Evolutionary conservation across 2,797 vertebrate genomes (phyloP).

Genomic region (Thaleichthys pacificus): DNA sequence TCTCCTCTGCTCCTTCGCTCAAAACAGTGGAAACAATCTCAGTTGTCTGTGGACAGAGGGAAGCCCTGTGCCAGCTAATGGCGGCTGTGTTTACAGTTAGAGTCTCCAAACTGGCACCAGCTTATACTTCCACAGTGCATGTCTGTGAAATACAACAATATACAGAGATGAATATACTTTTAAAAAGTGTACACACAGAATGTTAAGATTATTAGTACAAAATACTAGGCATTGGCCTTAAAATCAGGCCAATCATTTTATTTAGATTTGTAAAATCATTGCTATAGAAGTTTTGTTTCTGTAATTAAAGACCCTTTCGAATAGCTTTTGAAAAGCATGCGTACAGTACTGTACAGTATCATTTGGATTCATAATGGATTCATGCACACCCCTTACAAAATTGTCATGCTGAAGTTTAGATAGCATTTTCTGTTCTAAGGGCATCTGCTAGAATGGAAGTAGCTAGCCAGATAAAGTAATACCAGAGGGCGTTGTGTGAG

Average conservation of each 20-base stretch:
- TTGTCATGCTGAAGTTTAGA: not conserved
- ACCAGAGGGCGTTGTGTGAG: not conserved
- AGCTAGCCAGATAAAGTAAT: not conserved
- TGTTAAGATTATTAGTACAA: no score
- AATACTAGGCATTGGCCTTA: no score
- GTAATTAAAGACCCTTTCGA: not conserved
- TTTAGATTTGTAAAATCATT: no score
- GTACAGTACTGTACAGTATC: not conserved
- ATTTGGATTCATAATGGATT: not conserved
- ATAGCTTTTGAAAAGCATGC: not conserved
- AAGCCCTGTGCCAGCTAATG: not conserved
- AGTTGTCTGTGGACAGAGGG: not conserved
- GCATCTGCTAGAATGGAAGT: not conserved
- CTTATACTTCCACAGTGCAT: not conserved
- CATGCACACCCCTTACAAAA: not conserved
- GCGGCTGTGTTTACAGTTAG: not conserved
- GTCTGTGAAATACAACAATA: not conserved
- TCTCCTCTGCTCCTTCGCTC: not conserved
- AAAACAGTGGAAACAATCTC: not conserved
- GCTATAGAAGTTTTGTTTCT: not conserved
- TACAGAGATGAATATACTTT: no score
- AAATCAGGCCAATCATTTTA: no score
- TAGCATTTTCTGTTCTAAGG: not conserved
- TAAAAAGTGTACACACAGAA: no score
- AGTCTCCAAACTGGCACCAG: not conserved